Conservation (phyloP, 2,888 invertebrate genomes). For the Diplazon laetatorius region DNA sequence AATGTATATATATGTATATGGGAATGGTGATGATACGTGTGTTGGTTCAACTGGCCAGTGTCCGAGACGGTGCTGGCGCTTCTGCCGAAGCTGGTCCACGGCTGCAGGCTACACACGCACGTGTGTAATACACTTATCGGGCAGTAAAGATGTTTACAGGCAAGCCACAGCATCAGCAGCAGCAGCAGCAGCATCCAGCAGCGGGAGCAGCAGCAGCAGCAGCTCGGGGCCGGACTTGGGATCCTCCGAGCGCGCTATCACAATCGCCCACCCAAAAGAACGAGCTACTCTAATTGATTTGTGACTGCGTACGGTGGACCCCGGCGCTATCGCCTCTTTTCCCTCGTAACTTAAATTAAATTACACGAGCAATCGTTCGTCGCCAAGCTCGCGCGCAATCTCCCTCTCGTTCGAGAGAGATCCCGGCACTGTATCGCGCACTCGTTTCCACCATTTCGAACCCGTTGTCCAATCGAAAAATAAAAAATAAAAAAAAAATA, state of each 20-base stretch:
- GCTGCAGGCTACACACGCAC: conserved; percentile 33
- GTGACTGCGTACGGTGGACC: conserved; percentile 79
- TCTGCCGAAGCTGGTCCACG: conserved; percentile 9
- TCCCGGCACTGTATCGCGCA: too few species aligned
- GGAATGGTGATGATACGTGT: conserved; percentile 1
- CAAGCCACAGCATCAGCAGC: too few species aligned
- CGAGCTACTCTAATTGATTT: conserved; percentile 80
- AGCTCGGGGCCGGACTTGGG: conserved; percentile 71
- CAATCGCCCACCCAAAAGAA: conserved; percentile 74
- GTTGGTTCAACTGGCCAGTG: not conserved
- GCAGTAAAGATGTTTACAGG: conserved; percentile 82
- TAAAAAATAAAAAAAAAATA: too few species aligned
- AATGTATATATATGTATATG: conserved; percentile 44
- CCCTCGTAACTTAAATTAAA: conserved; percentile 80
- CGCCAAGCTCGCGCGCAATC: conserved; percentile 64
- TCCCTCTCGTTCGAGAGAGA: too few species aligned
- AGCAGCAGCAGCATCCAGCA: too few species aligned
- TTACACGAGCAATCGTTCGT: conserved; percentile 76
- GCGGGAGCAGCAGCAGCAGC: too few species aligned
- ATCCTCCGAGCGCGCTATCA: conserved; percentile 76
- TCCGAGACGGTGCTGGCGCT: conserved; percentile 14
- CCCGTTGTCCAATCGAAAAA: too few species aligned
- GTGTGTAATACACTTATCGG: conserved; percentile 73
- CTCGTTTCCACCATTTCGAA: too few species aligned
- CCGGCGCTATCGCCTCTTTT: conserved; percentile 74